Evolutionary conservation across 2,888 invertebrate genomes (phyloP).

Genomic region (Acronicta psi): DNA sequence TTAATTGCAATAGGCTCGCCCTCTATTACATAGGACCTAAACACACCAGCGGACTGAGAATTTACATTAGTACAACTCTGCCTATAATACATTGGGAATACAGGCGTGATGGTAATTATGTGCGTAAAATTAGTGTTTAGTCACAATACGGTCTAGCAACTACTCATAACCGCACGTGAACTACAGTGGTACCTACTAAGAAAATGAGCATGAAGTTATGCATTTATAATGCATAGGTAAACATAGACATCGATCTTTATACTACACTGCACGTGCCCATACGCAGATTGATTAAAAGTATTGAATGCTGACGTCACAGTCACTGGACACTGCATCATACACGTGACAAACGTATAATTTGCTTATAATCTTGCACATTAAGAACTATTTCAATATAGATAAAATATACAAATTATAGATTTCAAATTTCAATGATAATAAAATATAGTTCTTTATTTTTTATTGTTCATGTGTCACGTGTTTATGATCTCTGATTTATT

Average conservation of each 20-base stretch:
- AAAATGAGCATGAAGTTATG: slow-evolving; percentile 43
- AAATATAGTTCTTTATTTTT: slow-evolving; percentile 1
- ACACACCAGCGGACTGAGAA: too few relatives aligned
- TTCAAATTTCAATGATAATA: neutral
- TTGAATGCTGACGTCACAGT: slow-evolving; percentile 42
- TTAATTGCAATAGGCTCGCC: too few relatives aligned
- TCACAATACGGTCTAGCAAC: slow-evolving; percentile 8
- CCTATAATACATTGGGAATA: too few relatives aligned
- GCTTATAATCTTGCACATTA: slow-evolving; percentile 26
- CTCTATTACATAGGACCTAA: too few relatives aligned
- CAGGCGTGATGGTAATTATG: too few relatives aligned
- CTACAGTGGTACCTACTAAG: slow-evolving; percentile 16
- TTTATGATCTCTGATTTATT: neutral
- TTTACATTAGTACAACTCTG: too few relatives aligned
- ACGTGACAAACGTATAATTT: slow-evolving; percentile 15
- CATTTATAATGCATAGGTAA: slow-evolving; percentile 34
- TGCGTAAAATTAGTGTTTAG: neutral
- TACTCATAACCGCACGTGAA: slow-evolving; percentile 32
- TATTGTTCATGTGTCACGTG: slow-evolving; percentile 7
- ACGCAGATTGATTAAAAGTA: slow-evolving; percentile 42
- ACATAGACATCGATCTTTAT: slow-evolving; percentile 41
- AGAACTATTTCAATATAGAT: neutral
- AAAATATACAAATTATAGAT: neutral
- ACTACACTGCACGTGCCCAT: slow-evolving; percentile 38
- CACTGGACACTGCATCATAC: slow-evolving; percentile 13